Conservation (phyloP, 2,888 invertebrate genomes). For the Panopea generosa region DNA sequence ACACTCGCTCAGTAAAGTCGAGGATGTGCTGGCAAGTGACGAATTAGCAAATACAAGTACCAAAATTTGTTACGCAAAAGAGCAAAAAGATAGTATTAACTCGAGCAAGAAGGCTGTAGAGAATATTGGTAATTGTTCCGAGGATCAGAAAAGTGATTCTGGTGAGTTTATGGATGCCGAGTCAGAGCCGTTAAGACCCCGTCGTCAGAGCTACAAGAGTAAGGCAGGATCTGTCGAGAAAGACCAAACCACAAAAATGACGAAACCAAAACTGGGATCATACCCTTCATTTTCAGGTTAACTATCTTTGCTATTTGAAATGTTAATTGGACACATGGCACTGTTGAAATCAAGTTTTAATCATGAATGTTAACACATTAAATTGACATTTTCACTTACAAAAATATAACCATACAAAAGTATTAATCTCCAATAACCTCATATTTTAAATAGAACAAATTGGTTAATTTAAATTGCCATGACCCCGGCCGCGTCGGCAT, state of each 20-base stretch:
- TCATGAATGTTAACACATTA: no score
- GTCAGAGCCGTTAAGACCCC: slow-evolving; percentile 47
- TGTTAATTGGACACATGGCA: no score
- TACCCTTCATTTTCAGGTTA: neutral
- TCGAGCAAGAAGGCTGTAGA: slow-evolving; percentile 45
- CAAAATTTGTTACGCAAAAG: slow-evolving; percentile 54
- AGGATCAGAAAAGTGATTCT: slow-evolving; percentile 60
- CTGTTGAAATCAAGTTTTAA: no score
- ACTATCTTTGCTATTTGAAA: no score
- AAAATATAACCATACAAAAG: no score
- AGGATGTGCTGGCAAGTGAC: slow-evolving; percentile 37
- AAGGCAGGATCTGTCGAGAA: slow-evolving; percentile 17
- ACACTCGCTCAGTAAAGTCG: slow-evolving; percentile 36
- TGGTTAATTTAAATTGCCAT: no score
- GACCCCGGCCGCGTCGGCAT: no score
- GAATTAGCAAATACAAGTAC: slow-evolving; percentile 58
- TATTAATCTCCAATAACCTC: no score
- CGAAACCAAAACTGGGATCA: slow-evolving; percentile 7
- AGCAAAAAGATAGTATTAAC: slow-evolving; percentile 53
- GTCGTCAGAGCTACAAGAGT: slow-evolving; percentile 19
- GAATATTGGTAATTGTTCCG: slow-evolving; percentile 42
- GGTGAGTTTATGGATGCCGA: slow-evolving; percentile 74
- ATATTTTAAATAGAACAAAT: no score
- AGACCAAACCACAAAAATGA: slow-evolving; percentile 16
- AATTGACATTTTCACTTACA: no score